Percentiles rank a stretch among this genome's conserved stretches.
Evolutionary conservation across 2,113 vertebrate species (phyloP).

Genomic region (crab-eating macaque (Macaca fascicularis)): T2T-MFA8v1.1 NC_088376.1:89158001-89158500

Average conservation of each 20-base stretch:
- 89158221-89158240: background rate
- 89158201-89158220: background rate
- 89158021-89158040: background rate
- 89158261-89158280: background rate
- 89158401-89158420: background rate
- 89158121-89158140: background rate
- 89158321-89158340: background rate
- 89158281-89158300: background rate
- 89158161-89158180: background rate
- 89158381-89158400: background rate
- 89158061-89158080: background rate
- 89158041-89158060: background rate
- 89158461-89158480: background rate
- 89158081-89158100: background rate
- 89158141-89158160: background rate
- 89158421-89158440: background rate
- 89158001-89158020: background rate
- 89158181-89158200: background rate
- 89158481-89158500: background rate
- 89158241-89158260: background rate
- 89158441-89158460: background rate
- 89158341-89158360: background rate
- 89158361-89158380: background rate
- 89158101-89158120: background rate
- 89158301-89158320: background rate